Evolutionary conservation across 2,113 vertebrate species (phyloP).

Genomic region (Leucopsar rothschildi): DNA sequence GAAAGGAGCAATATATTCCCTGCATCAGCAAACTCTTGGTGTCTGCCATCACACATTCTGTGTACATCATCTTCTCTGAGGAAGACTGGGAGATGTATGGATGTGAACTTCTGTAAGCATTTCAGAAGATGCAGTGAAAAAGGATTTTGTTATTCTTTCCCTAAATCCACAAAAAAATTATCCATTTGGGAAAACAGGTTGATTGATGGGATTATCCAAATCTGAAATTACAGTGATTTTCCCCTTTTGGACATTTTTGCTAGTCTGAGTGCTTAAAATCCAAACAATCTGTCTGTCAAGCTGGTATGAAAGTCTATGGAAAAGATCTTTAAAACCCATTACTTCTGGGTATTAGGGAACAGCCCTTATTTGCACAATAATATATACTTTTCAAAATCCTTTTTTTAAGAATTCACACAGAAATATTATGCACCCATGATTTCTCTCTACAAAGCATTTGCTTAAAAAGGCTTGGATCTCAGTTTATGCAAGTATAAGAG

Average conservation of each 20-base stretch:
- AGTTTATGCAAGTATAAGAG: neutral
- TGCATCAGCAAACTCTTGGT: neutral
- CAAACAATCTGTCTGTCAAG: neutral
- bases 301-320: neutral
- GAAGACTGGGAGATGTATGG: neutral
- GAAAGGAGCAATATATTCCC: accelerated
- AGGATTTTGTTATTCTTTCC: neutral
- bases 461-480: neutral
- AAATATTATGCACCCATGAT: neutral
- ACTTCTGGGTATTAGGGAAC: neutral
- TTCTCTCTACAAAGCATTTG: neutral
- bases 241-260: neutral
- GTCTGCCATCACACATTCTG: neutral
- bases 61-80: neutral
- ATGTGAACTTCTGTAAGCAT: neutral
- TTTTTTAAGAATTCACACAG: neutral
- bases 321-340: neutral
- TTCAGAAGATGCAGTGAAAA: neutral
- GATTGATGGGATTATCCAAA: neutral
- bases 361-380: neutral
- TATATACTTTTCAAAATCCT: neutral
- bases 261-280: neutral
- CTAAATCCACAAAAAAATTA: neutral
- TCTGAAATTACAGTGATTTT: neutral
- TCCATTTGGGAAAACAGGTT: neutral